Conservation (phyloP, 2,113 vertebrate genomes). For the Glaucidium brasilianum region DNA sequence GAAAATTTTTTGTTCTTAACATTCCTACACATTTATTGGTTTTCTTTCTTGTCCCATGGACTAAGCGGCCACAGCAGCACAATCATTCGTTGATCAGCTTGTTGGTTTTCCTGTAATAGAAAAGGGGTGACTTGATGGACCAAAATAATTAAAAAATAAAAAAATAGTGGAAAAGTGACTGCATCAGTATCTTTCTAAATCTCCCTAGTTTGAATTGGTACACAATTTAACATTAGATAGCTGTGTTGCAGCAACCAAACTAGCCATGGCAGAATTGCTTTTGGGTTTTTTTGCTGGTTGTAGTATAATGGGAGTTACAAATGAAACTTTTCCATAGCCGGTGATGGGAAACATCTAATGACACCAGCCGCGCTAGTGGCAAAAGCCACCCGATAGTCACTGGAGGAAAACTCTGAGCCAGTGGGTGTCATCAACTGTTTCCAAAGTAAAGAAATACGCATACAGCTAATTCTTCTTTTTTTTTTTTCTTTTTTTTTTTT, state of each 20-base stretch:
- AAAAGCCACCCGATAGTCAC: not conserved
- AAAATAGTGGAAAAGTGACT: not conserved
- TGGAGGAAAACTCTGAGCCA: not conserved
- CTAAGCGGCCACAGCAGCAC: not conserved
- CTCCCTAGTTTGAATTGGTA: not conserved
- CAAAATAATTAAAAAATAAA: slow-evolving; percentile 5
- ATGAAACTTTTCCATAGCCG: not conserved
- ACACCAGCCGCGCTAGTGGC: not conserved
- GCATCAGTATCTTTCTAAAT: not conserved
- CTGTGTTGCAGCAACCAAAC: not conserved
- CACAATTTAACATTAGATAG: not conserved
- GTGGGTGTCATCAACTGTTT: not conserved
- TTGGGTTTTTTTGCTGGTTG: slow-evolving; percentile 11
- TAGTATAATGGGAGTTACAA: not conserved
- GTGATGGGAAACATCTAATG: not conserved
- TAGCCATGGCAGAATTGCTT: not conserved
- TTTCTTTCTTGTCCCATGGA: not conserved
- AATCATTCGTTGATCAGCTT: not conserved
- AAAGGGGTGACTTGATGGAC: slow-evolving; percentile 26
- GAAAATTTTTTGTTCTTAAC: slow-evolving; percentile 27
- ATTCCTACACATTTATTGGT: slow-evolving; percentile 28
- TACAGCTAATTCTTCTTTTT: not conserved
- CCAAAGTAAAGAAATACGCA: not conserved
- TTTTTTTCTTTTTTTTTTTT: not conserved
- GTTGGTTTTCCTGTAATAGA: not conserved